phyloP scores from a whole-genome alignment of 2,888 invertebrate species.

The Abscondita cerata region DNA sequence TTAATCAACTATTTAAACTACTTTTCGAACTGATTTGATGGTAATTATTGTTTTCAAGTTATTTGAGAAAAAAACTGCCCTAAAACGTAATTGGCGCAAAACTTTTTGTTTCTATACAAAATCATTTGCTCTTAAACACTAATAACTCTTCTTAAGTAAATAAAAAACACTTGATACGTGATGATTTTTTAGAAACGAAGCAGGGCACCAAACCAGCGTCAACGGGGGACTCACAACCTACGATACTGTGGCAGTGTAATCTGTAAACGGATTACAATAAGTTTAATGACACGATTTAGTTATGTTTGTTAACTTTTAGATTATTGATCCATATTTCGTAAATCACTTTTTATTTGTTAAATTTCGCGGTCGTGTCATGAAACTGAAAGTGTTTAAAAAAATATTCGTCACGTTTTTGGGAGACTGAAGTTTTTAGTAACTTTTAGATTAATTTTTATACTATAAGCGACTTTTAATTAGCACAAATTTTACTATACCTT shows the following conservation, averaged over 20 bases:
- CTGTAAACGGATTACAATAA: conserved; percentile 67
- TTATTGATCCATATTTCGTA: too few species aligned
- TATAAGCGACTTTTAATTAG: conserved; percentile 23
- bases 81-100: too few species aligned
- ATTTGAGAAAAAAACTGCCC: too few species aligned
- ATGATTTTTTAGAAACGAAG: conserved; percentile 82
- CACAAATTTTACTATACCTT: conserved; percentile 35
- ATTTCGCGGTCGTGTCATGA: conserved; percentile 17
- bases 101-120: too few species aligned
- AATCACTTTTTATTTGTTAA: background rate
- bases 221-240: conserved; percentile 95
- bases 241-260: conserved; percentile 99
- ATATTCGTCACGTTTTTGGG: conserved; percentile 45
- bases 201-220: conserved; percentile 69
- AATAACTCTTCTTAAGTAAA: background rate
- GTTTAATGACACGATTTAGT: background rate
- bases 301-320: conserved; percentile 15
- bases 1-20: too few species aligned
- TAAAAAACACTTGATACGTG: conserved; percentile 11
- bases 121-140: background rate
- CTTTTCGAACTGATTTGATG: too few species aligned
- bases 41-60: too few species aligned
- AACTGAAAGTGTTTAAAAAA: conserved; percentile 41
- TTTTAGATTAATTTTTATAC: conserved; percentile 29
- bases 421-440: conserved; percentile 47